These are phyloP conservation scores for Gonocerus acuteangulatus DNA, from an alignment of 2,888 invertebrate species.

Conservation along the genomic window DNA sequence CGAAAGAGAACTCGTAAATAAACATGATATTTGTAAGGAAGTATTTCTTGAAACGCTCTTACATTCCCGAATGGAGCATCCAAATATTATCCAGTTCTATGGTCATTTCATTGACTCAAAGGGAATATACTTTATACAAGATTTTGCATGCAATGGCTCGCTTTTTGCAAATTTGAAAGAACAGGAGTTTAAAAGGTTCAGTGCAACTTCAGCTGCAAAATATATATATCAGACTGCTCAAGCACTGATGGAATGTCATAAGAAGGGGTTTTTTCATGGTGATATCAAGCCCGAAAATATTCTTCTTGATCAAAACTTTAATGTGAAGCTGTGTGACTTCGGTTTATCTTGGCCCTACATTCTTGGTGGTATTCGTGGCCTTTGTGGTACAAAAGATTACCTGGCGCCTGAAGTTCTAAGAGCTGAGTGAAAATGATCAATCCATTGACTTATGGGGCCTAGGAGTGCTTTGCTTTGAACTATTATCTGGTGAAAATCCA, in stretches of 20 bases:
- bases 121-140: neutral
- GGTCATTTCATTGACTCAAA: too few species aligned
- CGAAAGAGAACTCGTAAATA: too few species aligned
- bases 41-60: too few species aligned
- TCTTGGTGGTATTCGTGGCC: neutral
- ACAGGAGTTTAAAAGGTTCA: neutral
- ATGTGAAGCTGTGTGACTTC: neutral
- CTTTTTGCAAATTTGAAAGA: neutral
- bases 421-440: neutral
- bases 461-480: neutral
- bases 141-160: neutral
- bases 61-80: too few species aligned
- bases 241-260: neutral
- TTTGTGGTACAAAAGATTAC: neutral
- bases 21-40: too few species aligned
- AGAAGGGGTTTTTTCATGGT: neutral
- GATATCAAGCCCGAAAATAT: constrained; percentile 4
- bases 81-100: too few species aligned
- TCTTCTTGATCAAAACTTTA: neutral
- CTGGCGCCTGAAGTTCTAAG: neutral
- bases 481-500: neutral
- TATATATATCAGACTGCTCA: neutral
- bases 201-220: too few species aligned
- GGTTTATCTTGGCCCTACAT: neutral
- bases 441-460: neutral